These are phyloP conservation scores for Plagodis dolabraria DNA, from an alignment of 2,888 invertebrate genomes.

Conservation along the genomic window DNA sequence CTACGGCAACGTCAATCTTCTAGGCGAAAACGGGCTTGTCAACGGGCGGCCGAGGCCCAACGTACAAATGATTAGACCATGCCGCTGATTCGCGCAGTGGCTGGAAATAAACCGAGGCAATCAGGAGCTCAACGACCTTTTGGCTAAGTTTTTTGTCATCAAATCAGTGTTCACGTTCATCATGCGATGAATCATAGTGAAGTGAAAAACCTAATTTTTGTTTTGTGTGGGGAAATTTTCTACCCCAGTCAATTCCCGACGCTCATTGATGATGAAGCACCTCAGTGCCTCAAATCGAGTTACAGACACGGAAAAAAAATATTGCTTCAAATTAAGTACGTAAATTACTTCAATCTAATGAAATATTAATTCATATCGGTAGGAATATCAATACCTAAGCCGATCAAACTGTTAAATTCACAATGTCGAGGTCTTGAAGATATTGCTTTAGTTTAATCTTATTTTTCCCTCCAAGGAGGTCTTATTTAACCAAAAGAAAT, in stretches of 20 bases:
- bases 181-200: constrained; percentile 64
- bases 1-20: constrained; percentile 67
- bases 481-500: too few species aligned
- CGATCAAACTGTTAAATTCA: too few species aligned
- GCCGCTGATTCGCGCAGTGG: constrained; percentile 64
- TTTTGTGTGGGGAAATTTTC: constrained; percentile 28
- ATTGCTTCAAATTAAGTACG: too few species aligned
- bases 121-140: constrained; percentile 74
- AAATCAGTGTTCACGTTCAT: constrained; percentile 79
- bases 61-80: constrained; percentile 67
- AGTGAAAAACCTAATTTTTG: constrained; percentile 20
- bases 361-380: too few species aligned
- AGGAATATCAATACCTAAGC: too few species aligned
- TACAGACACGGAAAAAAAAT: too few species aligned
- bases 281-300: too few species aligned
- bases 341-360: too few species aligned
- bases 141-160: constrained; percentile 75
- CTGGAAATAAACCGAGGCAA: constrained; percentile 65
- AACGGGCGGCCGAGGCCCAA: constrained; percentile 66
- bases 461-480: too few species aligned
- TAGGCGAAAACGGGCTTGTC: constrained; percentile 70
- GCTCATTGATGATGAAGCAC: not conserved
- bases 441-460: too few species aligned
- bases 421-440: too few species aligned
- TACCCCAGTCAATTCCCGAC: constrained; percentile 13